Evolutionary conservation across 2,888 invertebrate species (phyloP), one percentile per base, ranked within the genome.

Genomic region (Harmothoe impar): DNA sequence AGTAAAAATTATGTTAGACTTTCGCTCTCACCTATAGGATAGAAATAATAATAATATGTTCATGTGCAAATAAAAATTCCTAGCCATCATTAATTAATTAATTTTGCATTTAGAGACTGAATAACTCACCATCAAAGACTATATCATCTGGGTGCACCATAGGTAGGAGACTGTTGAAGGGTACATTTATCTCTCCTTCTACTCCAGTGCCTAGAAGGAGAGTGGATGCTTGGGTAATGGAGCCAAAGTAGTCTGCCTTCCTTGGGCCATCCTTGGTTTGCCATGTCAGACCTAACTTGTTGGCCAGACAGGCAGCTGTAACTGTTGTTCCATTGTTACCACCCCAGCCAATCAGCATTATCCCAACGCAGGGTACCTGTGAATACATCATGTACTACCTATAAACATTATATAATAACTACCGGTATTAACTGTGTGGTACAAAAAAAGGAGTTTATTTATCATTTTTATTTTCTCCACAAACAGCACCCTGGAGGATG

Each of bases 291-390:
- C 97, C 97, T 89, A 97, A 96, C 33, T 97, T 97, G 96, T 90
- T 90, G 85, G 90, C 90, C 0, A 90, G 78, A 23, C 56, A 52
- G 33, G 90, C 90, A 51, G 98, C 99, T 0, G 98, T 98, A 92
- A 99, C 97, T 0, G 99, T 99, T 33, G 98, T 97, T 0, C 99
- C 99, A 94, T 99, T 99, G 96, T 99, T 99, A 68, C 99, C 99
- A n/a, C 99, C 99, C 98, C 98, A 98, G 0, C 99, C 99, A 0
- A 99, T 98, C 91, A 99, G 96, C 98, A 99, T 98, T 31, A 99
- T 97, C 0, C 99, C 99, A 81, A 98, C 96, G 94, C 97, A 97
- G 31, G 98, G 98, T 7, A 98, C 97, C 91, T 89, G 31, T 25
- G 52, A 56, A 52, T 17, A 12, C 17, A 29, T 33, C 10, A 25